A percentile compares a stretch with the other conserved stretches of the same genome.
Evolutionary conservation across 2,797 vertebrate genomes (phyloP).

Genomic region (Antrozous pallidus): DNA sequence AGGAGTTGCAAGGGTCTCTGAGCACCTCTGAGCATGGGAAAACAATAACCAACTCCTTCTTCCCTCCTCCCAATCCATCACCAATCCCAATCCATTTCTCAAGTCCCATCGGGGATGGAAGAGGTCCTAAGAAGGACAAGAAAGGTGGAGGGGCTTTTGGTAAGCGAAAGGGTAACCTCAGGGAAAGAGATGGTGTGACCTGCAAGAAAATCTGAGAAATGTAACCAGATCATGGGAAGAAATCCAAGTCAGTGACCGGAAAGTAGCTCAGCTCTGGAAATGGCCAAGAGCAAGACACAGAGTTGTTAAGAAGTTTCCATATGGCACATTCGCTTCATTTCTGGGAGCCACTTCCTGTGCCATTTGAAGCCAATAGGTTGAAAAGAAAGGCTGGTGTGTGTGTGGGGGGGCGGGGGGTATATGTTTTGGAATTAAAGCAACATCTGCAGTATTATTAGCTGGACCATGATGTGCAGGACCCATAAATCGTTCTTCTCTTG

Average conservation of each 20-base stretch:
- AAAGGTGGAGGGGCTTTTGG: not conserved
- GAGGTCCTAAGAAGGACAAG: not conserved
- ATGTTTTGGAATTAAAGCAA: conserved; percentile 48
- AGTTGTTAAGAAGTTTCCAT: not conserved
- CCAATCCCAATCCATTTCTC: not conserved
- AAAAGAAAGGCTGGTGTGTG: not conserved
- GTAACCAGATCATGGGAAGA: not conserved
- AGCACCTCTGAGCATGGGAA: not conserved
- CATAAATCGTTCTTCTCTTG: conserved; percentile 49
- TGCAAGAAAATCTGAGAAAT: not conserved
- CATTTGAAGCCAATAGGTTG: conserved; percentile 9
- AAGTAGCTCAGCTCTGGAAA: not conserved
- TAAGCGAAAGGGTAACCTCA: conserved; percentile 3
- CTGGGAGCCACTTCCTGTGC: not conserved
- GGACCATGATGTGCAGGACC: conserved; percentile 29
- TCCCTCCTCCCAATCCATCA: not conserved
- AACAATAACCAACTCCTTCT: not conserved
- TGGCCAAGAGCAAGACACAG: not conserved
- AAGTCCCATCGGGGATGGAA: not conserved
- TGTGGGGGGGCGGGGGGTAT: not conserved
- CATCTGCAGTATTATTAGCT: conserved; percentile 36
- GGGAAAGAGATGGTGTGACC: not conserved
- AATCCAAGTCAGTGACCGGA: not conserved
- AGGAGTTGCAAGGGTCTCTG: not conserved
- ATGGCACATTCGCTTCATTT: not conserved